These are phyloP conservation scores for Falco biarmicus DNA, from an alignment of 2,797 vertebrate species.

Conservation along the genomic window DNA sequence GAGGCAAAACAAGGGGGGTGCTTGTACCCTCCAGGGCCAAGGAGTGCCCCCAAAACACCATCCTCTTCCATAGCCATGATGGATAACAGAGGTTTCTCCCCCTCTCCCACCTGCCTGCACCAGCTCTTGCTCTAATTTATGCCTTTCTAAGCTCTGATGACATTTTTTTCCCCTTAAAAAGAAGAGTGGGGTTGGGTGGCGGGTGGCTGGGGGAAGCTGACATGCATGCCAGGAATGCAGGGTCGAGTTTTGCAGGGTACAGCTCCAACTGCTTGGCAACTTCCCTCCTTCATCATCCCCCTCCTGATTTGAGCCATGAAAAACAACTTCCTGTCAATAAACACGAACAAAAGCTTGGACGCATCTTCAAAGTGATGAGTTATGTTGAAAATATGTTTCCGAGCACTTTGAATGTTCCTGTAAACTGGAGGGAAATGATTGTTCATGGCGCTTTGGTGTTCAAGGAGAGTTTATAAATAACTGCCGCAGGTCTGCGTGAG, in stretches of 20 bases:
- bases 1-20: neutral
- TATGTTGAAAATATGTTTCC: constrained; percentile 72
- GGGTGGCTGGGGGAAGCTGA: neutral
- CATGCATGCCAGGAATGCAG: neutral
- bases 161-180: neutral
- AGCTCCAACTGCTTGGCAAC: constrained; percentile 3
- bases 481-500: neutral
- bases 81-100: neutral
- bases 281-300: neutral
- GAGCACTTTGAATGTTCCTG: constrained; percentile 70
- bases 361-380: constrained; percentile 80
- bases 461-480: constrained; percentile 68
- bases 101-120: neutral
- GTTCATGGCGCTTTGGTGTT: constrained; percentile 17
- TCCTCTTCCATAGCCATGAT: neutral
- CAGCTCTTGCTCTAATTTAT: neutral
- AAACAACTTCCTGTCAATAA: constrained; percentile 82
- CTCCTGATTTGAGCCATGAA: constrained; percentile 51
- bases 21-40: neutral
- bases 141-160: neutral
- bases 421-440: constrained; percentile 43
- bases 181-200: neutral
- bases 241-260: constrained; percentile 8
- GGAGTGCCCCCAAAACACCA: neutral
- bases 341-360: constrained; percentile 79